Conservation (phyloP, 1,140 invertebrate genomes). For the Sinella curviseta region DNA sequence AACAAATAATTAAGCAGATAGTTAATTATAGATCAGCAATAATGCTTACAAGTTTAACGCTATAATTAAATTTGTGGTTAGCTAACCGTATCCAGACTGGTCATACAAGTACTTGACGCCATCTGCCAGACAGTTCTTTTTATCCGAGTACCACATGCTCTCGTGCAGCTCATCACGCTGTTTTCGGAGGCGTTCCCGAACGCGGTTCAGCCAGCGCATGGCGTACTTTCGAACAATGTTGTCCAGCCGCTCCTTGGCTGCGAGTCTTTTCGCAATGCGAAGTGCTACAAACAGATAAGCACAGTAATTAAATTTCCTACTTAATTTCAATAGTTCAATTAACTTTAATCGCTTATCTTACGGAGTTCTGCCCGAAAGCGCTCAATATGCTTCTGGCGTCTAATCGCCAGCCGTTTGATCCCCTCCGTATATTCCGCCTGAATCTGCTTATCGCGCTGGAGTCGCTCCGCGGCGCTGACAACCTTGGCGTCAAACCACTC, state of each 20-base stretch:
- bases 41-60: background rate
- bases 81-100: background rate
- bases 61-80: background rate
- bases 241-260: background rate
- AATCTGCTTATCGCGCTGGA: background rate
- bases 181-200: background rate
- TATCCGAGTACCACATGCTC: background rate
- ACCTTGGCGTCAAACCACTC: background rate
- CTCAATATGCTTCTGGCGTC: background rate
- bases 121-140: background rate
- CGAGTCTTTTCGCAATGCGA: background rate
- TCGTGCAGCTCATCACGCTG: background rate
- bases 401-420: background rate
- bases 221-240: constrained; percentile 7
- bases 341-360: background rate
- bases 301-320: background rate
- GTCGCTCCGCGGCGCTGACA: background rate
- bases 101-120: background rate
- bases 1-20: background rate
- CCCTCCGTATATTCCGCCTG: background rate
- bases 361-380: background rate
- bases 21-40: background rate
- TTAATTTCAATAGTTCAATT: background rate
- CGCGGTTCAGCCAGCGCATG: background rate
- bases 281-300: too few relatives aligned